Percentiles rank a stretch among this genome's conserved stretches.
Conservation (phyloP, 2,797 vertebrate species). For the Molossus molossus region DNA sequence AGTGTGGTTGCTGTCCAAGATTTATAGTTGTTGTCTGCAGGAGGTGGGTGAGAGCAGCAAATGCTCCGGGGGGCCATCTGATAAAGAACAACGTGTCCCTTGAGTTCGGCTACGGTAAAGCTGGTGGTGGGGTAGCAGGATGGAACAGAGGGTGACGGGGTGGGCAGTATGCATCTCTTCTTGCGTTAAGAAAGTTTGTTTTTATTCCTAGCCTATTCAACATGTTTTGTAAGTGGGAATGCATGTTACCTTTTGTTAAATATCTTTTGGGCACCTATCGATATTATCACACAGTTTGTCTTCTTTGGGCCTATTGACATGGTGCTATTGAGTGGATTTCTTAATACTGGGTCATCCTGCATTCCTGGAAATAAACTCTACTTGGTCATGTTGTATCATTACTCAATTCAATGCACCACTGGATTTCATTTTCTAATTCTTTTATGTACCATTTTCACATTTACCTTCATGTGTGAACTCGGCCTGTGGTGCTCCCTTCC, state of each 20-base stretch:
- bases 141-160: neutral
- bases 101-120: too few relatives aligned
- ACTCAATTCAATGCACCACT: conserved; percentile 22
- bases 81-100: too few relatives aligned
- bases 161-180: neutral
- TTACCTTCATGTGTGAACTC: neutral
- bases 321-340: neutral
- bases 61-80: neutral
- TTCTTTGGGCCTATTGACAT: neutral
- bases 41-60: too few relatives aligned
- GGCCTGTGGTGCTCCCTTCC: neutral
- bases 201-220: neutral
- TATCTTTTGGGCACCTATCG: neutral
- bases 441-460: neutral
- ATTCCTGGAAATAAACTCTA: neutral
- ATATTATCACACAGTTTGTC: neutral
- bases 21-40: neutral
- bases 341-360: neutral
- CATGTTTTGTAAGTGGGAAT: neutral
- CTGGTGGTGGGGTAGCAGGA: neutral
- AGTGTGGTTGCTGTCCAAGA: neutral
- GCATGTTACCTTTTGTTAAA: neutral
- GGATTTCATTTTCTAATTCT: conserved; percentile 38
- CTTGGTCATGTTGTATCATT: neutral
- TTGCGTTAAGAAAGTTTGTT: too few relatives aligned